Base-by-base conservation (phyloP, 2,888 invertebrate species). In the Lacanobia wlatinum region DNA sequence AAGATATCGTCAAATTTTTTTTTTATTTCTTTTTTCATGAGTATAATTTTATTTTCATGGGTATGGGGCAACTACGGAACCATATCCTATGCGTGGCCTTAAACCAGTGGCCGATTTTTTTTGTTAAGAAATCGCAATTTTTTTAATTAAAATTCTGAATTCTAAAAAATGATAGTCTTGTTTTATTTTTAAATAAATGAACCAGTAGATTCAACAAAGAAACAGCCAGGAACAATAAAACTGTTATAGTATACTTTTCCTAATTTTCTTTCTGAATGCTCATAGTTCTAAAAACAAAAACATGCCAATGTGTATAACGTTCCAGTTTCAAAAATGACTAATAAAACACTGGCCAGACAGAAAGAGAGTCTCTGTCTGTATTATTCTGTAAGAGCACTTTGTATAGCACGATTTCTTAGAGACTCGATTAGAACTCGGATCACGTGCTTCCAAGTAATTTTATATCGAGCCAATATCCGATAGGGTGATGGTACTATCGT, bases 391-490 rank as follows among this genome's bases (percentile, higher is more conserved):
- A 62, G 56, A 69, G 40, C 58, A 82, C 67, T 84, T 76, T 76
- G 64, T 69, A 53, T 14, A 78, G 62, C 85, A 73, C 59, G 73
- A 85, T 71, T 73, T 68, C 59, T 73, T 64, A 55, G 59, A 48
- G 59, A 61, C 60, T 64, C 64, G 70, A 84, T 91, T 89, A 83
- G 80, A 73, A 89, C 53, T 60, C 89, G 18, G 71, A 73, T 87
- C 91, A 92, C 91, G 92, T 86, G 87, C 83, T 76, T 46, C 76
- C 67, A 78, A 89, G 91, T 90, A 90, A 92, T 92, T 91, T 90
- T 90, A 90, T 91, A 91, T 89, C 85, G 85, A 88, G 85, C 89
- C 92, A 92, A 92, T 92, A 91, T 92, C 91, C 90, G 84, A 82
- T 84, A 83, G 82, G 84, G 87, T 83, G 85, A 78, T 85, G 85